Base-by-base conservation (phyloP, 2,113 vertebrate species). In the Dicerorhinus sumatrensis region DNA sequence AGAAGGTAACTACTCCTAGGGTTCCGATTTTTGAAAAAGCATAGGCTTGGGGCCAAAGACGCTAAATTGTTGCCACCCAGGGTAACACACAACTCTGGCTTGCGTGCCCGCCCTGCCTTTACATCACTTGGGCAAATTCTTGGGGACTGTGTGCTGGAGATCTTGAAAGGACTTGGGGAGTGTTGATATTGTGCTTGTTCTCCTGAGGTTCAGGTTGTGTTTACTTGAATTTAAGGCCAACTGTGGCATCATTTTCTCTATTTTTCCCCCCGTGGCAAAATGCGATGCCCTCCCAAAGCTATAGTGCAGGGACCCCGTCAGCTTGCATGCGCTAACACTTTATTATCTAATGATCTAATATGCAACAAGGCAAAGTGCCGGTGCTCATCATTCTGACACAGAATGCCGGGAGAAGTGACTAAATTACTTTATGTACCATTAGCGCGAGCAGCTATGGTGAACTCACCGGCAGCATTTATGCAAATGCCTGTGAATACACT, bases 271-370 rank as follows among this genome's bases (percentile, higher is more conserved):
- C 0, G 86, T 98, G 97, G 98, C 97, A 98, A 98, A 97, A 98
- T 96, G 89, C 69, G 80, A 94, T 98, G 98, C 97, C 98, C 98
- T 99, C 97, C 56, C 96, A 97, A 97, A 98, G 97, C 97, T 96
- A 97, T 98, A 98, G 99, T 98, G 98, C 97, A 9, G 96, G 98
- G 98, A 98, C 98, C 98, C 98, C 99, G 98, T 98, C 98, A 98
- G 98, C 98, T 98, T 97, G 98, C 98, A 98, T 98, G 98, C 76
- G 96, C 98, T 98, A 99, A 99, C 98, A 98, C 98, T 99, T 99
- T 99, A 99, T 99, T 99, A 99, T 99, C 98, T 98, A 99, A 99
- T 99, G 99, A 99, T 99, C 98, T 99, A 99, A 99, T 99, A 99
- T 98, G 98, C 99, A 99, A 98, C 98, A 99, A 99, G 99, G 98